These are phyloP conservation scores for Lasioglossum vierecki DNA, from an alignment of 2,888 invertebrate species.

Conservation along the genomic window DNA sequence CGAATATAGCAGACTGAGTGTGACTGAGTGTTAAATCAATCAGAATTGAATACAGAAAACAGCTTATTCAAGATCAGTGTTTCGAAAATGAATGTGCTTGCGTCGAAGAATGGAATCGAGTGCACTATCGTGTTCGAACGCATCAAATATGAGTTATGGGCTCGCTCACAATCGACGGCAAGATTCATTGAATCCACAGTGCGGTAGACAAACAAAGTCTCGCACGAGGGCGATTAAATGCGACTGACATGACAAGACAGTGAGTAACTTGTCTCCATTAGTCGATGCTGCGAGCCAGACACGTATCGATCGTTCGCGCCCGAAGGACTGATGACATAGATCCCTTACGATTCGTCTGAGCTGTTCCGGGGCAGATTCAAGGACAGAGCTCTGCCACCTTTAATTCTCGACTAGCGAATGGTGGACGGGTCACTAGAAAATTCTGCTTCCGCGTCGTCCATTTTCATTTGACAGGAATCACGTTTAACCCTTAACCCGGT, in stretches of 20 bases:
- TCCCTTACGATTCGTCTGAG: constrained; percentile 42
- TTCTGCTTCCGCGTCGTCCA: constrained; percentile 22
- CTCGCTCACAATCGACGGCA: neutral
- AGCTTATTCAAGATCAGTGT: neutral
- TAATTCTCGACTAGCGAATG: neutral
- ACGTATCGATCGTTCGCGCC: constrained; percentile 37
- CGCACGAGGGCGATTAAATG: constrained; percentile 33
- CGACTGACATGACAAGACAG: constrained; percentile 37
- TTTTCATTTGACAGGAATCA: constrained; percentile 52
- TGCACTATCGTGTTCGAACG: neutral
- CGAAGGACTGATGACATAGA: constrained; percentile 42
- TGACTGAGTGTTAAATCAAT: neutral
- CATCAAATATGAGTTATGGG: neutral
- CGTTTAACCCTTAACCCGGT: constrained; percentile 24
- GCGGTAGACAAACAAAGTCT: neutral
- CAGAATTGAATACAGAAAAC: neutral
- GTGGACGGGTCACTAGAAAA: neutral
- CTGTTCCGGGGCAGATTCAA: constrained; percentile 40
- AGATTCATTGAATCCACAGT: constrained; percentile 16
- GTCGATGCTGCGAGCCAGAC: constrained; percentile 23
- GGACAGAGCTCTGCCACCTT: constrained; percentile 13
- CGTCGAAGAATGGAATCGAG: neutral
- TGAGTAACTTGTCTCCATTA: constrained; percentile 52
- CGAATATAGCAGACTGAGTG: neutral
- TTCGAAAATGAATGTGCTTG: neutral